Percentiles rank a stretch among this genome's conserved stretches.
phyloP scores from a whole-genome alignment of 2,888 invertebrate genomes.

The Erebia palarica region DNA sequence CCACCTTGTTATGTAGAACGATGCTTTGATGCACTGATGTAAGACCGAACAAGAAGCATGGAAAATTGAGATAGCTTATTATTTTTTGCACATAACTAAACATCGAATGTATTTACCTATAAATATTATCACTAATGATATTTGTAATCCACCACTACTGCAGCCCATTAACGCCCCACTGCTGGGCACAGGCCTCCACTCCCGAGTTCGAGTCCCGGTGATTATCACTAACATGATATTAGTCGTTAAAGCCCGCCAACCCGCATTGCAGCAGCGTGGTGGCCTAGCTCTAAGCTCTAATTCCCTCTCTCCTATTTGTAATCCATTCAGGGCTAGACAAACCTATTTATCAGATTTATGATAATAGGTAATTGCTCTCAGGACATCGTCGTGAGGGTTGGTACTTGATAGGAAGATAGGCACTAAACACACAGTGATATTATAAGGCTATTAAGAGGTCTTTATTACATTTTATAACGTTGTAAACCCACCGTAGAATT shows the following conservation, averaged over 20 bases:
- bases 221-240: too few species aligned
- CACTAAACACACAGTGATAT: conserved; percentile 62
- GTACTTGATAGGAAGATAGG: conserved; percentile 31
- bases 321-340: background rate
- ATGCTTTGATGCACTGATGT: background rate
- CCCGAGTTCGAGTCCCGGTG: too few species aligned
- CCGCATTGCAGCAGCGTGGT: too few species aligned
- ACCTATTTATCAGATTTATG: background rate
- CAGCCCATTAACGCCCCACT: too few species aligned
- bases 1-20: conserved; percentile 9
- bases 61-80: background rate
- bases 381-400: conserved; percentile 21
- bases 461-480: conserved; percentile 80
- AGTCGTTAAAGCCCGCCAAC: too few species aligned
- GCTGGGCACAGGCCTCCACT: too few species aligned
- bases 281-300: too few species aligned
- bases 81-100: background rate
- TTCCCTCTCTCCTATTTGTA: too few species aligned
- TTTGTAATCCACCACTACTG: background rate
- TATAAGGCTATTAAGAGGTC: conserved; percentile 72
- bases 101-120: too few species aligned
- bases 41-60: background rate
- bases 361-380: background rate
- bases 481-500: conserved; percentile 82
- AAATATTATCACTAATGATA: background rate